Percentiles rank a stretch among this genome's conserved stretches.
These are phyloP conservation scores for Stenodema calcarata DNA, from an alignment of 2,888 invertebrate species.

Conservation along the genomic window DNA sequence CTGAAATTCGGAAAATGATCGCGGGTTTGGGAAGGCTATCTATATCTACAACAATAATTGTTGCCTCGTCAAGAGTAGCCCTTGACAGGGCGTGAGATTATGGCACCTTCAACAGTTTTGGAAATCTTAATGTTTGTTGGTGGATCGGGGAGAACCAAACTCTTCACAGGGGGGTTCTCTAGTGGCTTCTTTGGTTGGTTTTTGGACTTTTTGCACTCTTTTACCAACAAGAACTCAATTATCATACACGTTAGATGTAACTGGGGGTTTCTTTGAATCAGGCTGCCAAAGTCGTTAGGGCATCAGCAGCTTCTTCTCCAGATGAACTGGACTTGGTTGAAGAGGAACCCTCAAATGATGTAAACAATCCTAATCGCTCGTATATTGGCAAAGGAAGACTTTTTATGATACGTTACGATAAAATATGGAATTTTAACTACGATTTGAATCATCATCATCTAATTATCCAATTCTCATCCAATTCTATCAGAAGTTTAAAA, in stretches of 20 bases:
- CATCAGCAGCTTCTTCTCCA: constrained; percentile 58
- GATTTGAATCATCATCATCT: too few species aligned
- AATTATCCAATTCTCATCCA: too few species aligned
- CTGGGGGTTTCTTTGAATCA: constrained; percentile 17
- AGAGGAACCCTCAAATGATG: too few species aligned
- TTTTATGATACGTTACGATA: too few species aligned
- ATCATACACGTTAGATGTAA: background rate
- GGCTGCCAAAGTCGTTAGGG: constrained; percentile 62
- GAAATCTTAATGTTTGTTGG: constrained; percentile 99
- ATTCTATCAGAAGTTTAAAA: too few species aligned
- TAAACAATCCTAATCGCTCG: too few species aligned
- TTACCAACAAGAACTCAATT: constrained; percentile 17
- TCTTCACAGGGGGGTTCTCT: background rate
- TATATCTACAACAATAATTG: too few species aligned
- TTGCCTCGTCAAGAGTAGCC: constrained; percentile 88
- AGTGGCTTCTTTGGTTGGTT: constrained; percentile 15
- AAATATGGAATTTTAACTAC: too few species aligned
- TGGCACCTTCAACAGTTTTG: constrained; percentile 92
- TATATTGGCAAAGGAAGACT: too few species aligned
- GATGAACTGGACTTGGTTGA: constrained; percentile 32
- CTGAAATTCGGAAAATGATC: constrained; percentile 98
- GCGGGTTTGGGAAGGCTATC: constrained; percentile 91
- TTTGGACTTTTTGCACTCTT: constrained; percentile 4
- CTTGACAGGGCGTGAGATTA: constrained; percentile 90
- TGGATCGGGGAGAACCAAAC: constrained; percentile 79